Percentiles rank a stretch among this genome's conserved stretches.
Conservation (phyloP, 2,113 vertebrate species). For the Phoenicopterus ruber region DNA sequence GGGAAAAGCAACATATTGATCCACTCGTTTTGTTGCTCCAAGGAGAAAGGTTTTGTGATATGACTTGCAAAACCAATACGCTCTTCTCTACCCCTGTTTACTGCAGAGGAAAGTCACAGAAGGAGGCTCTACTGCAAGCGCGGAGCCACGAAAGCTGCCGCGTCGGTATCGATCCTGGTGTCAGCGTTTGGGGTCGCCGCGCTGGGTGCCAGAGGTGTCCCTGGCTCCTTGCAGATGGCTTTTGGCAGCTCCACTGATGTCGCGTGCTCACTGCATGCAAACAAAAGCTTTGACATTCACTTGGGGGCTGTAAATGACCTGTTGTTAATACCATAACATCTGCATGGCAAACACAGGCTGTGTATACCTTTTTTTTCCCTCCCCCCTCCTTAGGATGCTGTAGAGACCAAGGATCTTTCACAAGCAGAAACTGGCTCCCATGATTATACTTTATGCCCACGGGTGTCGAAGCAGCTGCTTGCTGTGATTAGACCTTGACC, state of each 20-base stretch:
- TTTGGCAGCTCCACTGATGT: constrained; percentile 43
- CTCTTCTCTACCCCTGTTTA: background rate
- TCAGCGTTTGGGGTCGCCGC: background rate
- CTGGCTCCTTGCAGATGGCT: background rate
- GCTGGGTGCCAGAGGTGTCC: background rate
- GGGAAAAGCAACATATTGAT: constrained; percentile 7
- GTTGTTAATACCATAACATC: background rate
- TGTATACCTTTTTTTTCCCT: background rate
- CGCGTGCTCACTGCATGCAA: constrained; percentile 3
- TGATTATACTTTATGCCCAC: background rate
- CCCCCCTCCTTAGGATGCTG: background rate
- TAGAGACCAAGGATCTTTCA: background rate
- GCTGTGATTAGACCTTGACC: background rate
- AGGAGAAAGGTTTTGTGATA: background rate
- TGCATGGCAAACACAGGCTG: background rate
- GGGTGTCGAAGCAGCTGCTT: background rate
- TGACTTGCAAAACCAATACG: background rate
- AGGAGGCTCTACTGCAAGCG: background rate
- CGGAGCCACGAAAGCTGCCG: fast-evolving
- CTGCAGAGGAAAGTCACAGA: background rate
- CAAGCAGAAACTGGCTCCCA: background rate
- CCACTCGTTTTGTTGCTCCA: background rate
- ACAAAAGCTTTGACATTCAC: constrained; percentile 41
- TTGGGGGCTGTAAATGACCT: constrained; percentile 2
- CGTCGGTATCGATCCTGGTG: background rate